A percentile compares a stretch with the other conserved stretches of the same genome.
Evolutionary conservation across 2,797 vertebrate species (phyloP).

Genomic region (Tragelaphus oryx): DNA sequence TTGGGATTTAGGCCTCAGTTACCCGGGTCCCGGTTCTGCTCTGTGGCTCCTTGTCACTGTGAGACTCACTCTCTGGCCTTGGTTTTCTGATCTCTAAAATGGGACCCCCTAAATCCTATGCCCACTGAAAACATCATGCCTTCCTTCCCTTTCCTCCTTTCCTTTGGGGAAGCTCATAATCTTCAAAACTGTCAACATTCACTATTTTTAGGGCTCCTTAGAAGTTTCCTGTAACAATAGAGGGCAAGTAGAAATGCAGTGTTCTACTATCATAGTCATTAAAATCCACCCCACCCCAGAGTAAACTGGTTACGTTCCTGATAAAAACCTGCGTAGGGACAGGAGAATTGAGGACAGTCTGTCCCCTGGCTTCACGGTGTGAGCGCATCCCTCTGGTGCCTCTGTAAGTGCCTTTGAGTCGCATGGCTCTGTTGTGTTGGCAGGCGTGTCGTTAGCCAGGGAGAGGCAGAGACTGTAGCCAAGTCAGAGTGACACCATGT

Average conservation of each 20-base stretch:
- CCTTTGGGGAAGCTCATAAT: background rate
- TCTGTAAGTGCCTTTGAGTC: too few relatives aligned
- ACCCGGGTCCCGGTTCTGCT: background rate
- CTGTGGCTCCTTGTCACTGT: background rate
- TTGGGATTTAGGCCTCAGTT: background rate
- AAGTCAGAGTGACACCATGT: background rate
- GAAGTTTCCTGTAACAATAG: background rate
- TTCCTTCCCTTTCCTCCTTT: background rate
- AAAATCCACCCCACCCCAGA: background rate
- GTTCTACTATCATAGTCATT: background rate
- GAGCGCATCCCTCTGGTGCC: background rate
- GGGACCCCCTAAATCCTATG: background rate
- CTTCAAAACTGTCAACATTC: background rate
- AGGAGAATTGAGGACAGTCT: background rate
- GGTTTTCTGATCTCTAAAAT: background rate
- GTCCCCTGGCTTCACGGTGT: background rate
- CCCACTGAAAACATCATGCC: background rate
- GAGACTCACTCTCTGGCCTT: background rate
- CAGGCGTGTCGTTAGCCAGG: background rate
- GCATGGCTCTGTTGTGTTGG: background rate
- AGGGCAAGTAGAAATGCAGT: background rate
- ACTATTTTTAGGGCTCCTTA: background rate
- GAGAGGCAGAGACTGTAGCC: background rate
- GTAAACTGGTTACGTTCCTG: background rate
- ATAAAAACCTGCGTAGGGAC: background rate